Conservation (phyloP, 1,140 invertebrate species). For the Diabrotica virgifera region DNA sequence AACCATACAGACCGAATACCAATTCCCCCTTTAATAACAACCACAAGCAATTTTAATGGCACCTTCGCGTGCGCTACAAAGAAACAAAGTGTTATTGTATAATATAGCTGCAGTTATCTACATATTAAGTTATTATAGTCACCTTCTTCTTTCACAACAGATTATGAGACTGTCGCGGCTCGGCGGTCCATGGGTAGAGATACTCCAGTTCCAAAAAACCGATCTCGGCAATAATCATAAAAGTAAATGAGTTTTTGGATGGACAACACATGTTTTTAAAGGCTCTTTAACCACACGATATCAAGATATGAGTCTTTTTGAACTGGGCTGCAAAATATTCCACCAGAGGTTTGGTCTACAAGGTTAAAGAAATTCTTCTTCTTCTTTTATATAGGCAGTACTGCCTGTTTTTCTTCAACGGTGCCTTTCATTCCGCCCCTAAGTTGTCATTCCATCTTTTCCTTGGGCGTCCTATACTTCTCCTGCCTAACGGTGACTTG, state of each 20-base stretch:
- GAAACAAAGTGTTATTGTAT: background rate
- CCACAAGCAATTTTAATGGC: background rate
- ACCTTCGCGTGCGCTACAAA: background rate
- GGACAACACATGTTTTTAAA: slow-evolving; percentile 1
- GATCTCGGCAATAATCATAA: background rate
- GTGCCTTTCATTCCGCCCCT: no score
- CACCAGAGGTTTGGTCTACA: background rate
- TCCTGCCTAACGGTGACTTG: no score
- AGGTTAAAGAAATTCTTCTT: no score
- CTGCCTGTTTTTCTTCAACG: no score
- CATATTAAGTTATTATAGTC: background rate
- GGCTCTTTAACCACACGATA: background rate
- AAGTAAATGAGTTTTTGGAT: slow-evolving; percentile 1
- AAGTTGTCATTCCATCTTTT: no score
- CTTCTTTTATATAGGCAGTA: no score
- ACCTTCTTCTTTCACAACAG: background rate
- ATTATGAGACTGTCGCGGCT: background rate
- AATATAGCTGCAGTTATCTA: background rate
- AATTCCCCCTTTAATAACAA: no score
- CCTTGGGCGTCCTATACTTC: no score
- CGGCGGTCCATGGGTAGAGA: background rate
- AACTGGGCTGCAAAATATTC: background rate
- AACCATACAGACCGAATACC: no score
- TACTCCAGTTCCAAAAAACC: slow-evolving; percentile 2
- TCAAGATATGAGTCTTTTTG: background rate